Base-by-base conservation (phyloP, 2,113 vertebrate genomes). In the Clarias macrocephalus region DNA sequence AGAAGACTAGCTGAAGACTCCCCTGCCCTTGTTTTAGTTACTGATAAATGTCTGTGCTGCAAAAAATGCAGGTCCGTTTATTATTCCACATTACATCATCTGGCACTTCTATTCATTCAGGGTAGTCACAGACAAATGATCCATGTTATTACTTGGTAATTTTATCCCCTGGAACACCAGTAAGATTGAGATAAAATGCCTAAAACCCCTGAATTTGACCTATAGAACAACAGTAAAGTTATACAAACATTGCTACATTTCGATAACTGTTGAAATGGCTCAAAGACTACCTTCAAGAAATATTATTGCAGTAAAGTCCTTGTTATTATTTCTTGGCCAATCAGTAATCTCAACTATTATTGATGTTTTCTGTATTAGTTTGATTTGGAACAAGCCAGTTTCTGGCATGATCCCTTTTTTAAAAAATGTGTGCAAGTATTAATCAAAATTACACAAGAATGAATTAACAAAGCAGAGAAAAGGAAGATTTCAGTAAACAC, bases 31-130 rank as follows among this genome's bases (percentile, higher is more conserved):
- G 2, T 21, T 80, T 80, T 59, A 62, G 57, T 81, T 83, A 70
- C 63, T 83, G 82, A 83, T 83, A 83, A 83, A 70, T 77, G 23
- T 63, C 19, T 11, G 48, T 86, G n/a, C 85, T 86, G 76, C 42
- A 52, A 70, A 80, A 86, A 70, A 81, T 25, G 28, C 30, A 37
- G 30, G 30, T 81, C 79, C 37, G 57, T 81, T 81, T 56, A 56
- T 70, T 80, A 23, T 68, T n/a, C 48, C 70, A 80, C n/a, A 62
- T 77, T 59, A 85, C 33, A 79, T 80, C 42, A 48, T 65, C 21
- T 77, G 9, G 48, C 66, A 72, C 56, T 62, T 76, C 72, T 77
- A 48, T 85, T 63, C n/a, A 73, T 25, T 13, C 54, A 84, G 57
- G 52, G 21, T 76, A 62, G 42, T 59, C 59, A 57, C 52, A 57